phyloP scores from a whole-genome alignment of 2,113 vertebrate species.

The Chiloscyllium plagiosum region DNA sequence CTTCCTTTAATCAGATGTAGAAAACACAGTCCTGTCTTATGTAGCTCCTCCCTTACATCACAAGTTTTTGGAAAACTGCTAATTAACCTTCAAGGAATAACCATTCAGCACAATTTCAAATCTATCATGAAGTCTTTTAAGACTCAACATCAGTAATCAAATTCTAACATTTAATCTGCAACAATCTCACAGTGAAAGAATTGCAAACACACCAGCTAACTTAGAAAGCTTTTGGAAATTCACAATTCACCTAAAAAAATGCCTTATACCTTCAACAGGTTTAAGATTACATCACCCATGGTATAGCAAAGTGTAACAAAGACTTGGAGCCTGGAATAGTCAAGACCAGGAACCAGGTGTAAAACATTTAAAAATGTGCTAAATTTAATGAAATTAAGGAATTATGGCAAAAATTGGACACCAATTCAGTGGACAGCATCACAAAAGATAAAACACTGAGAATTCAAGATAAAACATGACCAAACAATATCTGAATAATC shows the following conservation, averaged over 20 bases:
- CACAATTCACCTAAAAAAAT: not conserved
- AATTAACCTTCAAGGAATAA: not conserved
- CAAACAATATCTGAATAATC: not conserved
- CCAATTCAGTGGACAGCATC: not conserved
- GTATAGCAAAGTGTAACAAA: not conserved
- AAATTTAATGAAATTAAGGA: not conserved
- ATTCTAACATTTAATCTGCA: not conserved
- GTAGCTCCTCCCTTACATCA: not conserved
- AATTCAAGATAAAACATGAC: not conserved
- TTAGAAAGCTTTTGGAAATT: not conserved
- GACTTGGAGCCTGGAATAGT: not conserved
- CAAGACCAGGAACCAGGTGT: not conserved
- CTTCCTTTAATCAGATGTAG: not conserved
- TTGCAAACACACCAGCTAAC: not conserved
- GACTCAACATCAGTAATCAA: not conserved
- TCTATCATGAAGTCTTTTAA: not conserved
- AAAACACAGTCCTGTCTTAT: not conserved
- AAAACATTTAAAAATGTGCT: not conserved
- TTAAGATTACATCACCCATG: not conserved
- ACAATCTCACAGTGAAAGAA: not conserved
- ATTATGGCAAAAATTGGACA: not conserved
- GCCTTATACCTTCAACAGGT: not conserved
- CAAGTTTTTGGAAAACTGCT: not conserved
- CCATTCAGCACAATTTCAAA: not conserved
- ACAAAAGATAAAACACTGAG: not conserved